Percentiles rank a stretch among this genome's conserved stretches.
These are phyloP conservation scores for Orchestia grillus DNA, from an alignment of 1,140 invertebrate genomes.

Conservation along the genomic window DNA sequence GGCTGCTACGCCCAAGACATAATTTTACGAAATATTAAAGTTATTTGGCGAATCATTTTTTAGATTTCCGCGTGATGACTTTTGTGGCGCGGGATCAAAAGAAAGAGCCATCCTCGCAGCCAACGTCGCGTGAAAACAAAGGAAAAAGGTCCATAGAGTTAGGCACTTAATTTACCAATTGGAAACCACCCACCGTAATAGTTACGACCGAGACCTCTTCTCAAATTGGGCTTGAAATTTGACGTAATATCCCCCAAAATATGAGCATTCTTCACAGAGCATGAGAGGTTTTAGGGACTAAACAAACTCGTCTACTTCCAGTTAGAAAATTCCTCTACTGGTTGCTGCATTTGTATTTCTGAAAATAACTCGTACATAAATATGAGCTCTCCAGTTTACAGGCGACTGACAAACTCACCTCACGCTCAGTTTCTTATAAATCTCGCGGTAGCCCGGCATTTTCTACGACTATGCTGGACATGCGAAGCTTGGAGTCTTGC, in stretches of 20 bases:
- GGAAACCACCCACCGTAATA: background rate
- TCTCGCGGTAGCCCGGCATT: background rate
- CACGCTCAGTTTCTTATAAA: background rate
- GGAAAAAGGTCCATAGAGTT: background rate
- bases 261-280: background rate
- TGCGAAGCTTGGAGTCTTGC: background rate
- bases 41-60: conserved; percentile 1
- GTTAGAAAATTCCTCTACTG: background rate
- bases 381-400: background rate
- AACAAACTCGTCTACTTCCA: background rate
- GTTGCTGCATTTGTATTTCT: background rate
- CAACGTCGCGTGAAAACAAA: background rate
- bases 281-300: background rate
- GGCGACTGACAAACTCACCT: background rate
- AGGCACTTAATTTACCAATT: background rate
- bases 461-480: background rate
- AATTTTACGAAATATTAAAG: background rate
- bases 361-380: background rate
- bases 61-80: background rate
- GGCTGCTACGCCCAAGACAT: background rate
- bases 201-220: background rate
- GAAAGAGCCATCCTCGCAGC: background rate
- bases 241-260: background rate
- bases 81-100: background rate
- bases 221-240: background rate